Evolutionary conservation across 2,797 vertebrate genomes (phyloP), one percentile per base, ranked within the genome.

Genomic region (Darevskia nairensis): DNA sequence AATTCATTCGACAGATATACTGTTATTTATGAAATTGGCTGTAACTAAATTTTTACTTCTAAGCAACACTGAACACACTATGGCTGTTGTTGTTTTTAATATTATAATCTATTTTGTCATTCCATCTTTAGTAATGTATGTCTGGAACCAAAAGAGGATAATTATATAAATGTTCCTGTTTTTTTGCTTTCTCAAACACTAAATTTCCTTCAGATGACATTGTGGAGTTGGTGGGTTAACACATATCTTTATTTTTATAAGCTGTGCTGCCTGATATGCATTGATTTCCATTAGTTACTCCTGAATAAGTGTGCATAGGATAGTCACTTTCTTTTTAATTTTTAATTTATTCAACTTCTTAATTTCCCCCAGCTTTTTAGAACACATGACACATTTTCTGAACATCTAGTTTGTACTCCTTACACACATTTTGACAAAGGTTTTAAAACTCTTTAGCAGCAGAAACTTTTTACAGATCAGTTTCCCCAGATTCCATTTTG

Each of bases 381-480:
- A 79, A 46, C 27, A 35, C 64, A 87, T 77, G 21, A 25, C 59
- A 27, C 71, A 8, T 88, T 90, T 27, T 25, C 25, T 86, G 74
- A 81, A 50, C 39, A 61, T 66, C 61, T 82, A 32, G 10, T 0
- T 1, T 89, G 64, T 39, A 71, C 29, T 19, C 1, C 8, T 86
- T 88, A 76, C 88, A 87, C 89, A n/a, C 69, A n/a, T n/a, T 71
- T n/a, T 90, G 90, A 84, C 44, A 75, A 90, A 78, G 55, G 50
- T 66, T 91, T 92, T 68, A 19, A 3, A 1, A 82, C 83, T 71
- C 32, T 66, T 35, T 59, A 85, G 69, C 75, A 75, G 35, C 23
- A 44, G 32, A 32, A 84, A 74, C 8, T 69, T 64, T 74, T 71
- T 59, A 55, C 50, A 55, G 19, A 29, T 32, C n/a, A 46, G 21